A percentile compares a stretch with the other conserved stretches of the same genome.
These are phyloP conservation scores for Pycnonotus jocosus DNA, from an alignment of 2,113 vertebrate species.

Conservation along the genomic window DNA sequence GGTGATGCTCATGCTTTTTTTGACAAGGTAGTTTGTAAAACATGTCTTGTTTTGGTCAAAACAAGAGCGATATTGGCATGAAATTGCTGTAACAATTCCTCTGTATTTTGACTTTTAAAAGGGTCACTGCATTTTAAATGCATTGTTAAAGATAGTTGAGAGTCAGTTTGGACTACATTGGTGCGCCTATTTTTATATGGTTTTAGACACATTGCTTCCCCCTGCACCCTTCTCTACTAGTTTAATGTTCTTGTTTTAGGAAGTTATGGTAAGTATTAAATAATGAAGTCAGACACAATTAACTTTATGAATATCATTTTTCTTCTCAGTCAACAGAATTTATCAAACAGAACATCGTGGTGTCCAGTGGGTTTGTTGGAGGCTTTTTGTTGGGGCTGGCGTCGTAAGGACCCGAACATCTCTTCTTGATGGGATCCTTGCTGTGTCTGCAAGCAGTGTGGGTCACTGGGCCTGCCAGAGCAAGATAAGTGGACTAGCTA, in stretches of 20 bases:
- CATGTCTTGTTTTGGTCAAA: background rate
- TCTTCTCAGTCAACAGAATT: conserved; percentile 89
- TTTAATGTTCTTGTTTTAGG: background rate
- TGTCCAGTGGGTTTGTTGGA: conserved; percentile 93
- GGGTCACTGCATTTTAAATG: background rate
- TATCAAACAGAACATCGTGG: conserved; percentile 94
- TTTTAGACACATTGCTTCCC: background rate
- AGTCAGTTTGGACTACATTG: background rate
- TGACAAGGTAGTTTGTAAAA: background rate
- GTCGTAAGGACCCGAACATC: conserved; percentile 73
- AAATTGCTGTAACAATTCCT: background rate
- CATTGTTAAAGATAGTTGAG: background rate
- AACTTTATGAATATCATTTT: background rate
- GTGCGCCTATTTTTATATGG: background rate
- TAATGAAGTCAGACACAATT: background rate
- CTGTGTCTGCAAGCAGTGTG: background rate
- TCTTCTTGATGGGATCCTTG: background rate
- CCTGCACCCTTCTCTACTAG: background rate
- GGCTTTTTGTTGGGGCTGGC: conserved; percentile 95
- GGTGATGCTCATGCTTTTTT: background rate
- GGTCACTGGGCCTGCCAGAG: conserved; percentile 8
- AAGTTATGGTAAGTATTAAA: background rate
- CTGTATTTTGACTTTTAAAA: background rate
- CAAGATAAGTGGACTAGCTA: conserved; percentile 34
- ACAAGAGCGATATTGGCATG: background rate